Conservation (phyloP, 2,797 vertebrate species). For the Denticeps clupeoides region DNA sequence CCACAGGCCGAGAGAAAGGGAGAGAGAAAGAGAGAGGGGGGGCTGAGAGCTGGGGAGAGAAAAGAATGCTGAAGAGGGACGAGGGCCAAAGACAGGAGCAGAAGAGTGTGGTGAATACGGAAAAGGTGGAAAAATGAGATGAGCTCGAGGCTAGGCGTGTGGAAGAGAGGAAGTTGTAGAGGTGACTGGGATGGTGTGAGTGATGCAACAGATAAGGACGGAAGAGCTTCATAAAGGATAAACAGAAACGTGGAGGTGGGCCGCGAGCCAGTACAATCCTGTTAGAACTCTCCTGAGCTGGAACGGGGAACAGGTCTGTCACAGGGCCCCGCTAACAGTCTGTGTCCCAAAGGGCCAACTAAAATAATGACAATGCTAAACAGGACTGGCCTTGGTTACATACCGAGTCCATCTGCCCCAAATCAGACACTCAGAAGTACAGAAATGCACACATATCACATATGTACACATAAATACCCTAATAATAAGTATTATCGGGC, state of each 20-base stretch:
- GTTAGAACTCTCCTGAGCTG: neutral
- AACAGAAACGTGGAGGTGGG: slow-evolving; percentile 9
- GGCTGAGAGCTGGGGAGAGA: neutral
- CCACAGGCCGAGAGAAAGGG: neutral
- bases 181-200: neutral
- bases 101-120: neutral
- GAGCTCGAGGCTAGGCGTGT: neutral
- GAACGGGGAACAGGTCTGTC: slow-evolving; percentile 1
- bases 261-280: slow-evolving; percentile 3
- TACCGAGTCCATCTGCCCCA: too few relatives aligned
- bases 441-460: too few relatives aligned
- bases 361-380: too few relatives aligned
- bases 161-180: neutral
- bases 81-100: neutral
- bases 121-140: neutral
- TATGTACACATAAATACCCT: too few relatives aligned
- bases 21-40: neutral
- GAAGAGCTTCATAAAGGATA: slow-evolving; percentile 11
- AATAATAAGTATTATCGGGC: too few relatives aligned
- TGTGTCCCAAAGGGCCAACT: too few relatives aligned
- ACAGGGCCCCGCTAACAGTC: too few relatives aligned
- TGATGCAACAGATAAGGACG: slow-evolving; percentile 7
- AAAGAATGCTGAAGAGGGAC: neutral
- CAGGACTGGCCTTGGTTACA: too few relatives aligned
- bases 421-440: too few relatives aligned